A percentile compares a stretch with the other conserved stretches of the same genome.
phyloP scores from a whole-genome alignment of 2,113 vertebrate genomes.

The Ornithorhynchus anatinus region DNA sequence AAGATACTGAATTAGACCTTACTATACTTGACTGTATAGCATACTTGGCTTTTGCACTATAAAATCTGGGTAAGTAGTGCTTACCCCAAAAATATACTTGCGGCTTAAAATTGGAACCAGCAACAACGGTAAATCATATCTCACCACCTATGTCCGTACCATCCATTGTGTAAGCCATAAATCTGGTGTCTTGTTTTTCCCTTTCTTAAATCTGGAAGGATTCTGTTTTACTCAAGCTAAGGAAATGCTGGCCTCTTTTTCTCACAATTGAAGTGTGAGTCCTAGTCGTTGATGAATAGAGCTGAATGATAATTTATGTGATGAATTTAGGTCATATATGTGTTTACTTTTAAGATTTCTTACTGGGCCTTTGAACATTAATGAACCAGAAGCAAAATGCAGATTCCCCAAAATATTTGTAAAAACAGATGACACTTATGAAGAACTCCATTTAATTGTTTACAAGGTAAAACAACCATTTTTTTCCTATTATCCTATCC shows the following conservation, averaged over 20 bases:
- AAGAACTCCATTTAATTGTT: conserved; percentile 96
- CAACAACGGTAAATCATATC: not conserved
- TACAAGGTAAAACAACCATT: conserved; percentile 84
- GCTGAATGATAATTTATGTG: not conserved
- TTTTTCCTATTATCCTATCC: not conserved
- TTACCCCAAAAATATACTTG: not conserved
- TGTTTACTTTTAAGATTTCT: conserved; percentile 84
- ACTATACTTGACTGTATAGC: no score
- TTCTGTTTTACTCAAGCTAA: no score
- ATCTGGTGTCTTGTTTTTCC: no score
- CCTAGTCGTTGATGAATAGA: no score
- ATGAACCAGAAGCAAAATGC: conserved; percentile 94
- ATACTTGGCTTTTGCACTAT: not conserved
- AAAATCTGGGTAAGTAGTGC: not conserved
- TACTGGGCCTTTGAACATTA: conserved; percentile 92
- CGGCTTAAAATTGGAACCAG: not conserved
- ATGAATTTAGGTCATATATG: conserved; percentile 8
- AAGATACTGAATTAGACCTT: not conserved
- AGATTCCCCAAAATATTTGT: conserved; percentile 97
- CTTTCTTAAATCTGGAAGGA: no score
- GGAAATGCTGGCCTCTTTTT: no score
- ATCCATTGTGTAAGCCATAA: no score
- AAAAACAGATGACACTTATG: conserved; percentile 83
- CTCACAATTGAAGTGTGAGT: no score
- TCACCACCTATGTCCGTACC: no score